A percentile compares a stretch with the other conserved stretches of the same genome.
Evolutionary conservation across 2,888 invertebrate genomes (phyloP).

Genomic region (Emmelina monodactyla): DNA sequence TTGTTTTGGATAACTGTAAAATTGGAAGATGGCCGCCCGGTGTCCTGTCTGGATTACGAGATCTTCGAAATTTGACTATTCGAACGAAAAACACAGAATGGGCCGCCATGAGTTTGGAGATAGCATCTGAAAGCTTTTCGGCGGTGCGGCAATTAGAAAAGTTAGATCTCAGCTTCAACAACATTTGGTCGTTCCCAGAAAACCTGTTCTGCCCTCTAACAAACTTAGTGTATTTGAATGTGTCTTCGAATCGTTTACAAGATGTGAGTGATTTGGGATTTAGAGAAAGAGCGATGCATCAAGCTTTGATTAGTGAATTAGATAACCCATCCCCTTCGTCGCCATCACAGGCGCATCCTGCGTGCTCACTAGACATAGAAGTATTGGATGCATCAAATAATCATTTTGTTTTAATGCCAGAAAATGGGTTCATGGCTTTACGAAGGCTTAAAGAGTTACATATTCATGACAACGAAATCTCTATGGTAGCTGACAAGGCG

Average conservation of each 20-base stretch:
- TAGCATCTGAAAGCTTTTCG: conserved; percentile 80
- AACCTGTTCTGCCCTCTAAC: conserved; percentile 84
- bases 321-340: conserved; percentile 51
- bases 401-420: conserved; percentile 83
- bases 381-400: conserved; percentile 85
- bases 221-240: conserved; percentile 81
- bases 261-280: conserved; percentile 89
- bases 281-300: conserved; percentile 73
- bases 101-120: conserved; percentile 84
- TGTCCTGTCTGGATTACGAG: conserved; percentile 79
- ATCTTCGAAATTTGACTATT: conserved; percentile 85
- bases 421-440: conserved; percentile 82
- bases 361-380: conserved; percentile 83
- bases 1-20: conserved; percentile 87
- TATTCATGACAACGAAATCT: conserved; percentile 88
- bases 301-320: conserved; percentile 70
- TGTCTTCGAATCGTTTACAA: conserved; percentile 87
- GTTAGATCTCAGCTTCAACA: conserved; percentile 86
- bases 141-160: conserved; percentile 81
- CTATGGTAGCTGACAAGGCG: conserved; percentile 86
- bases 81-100: conserved; percentile 85
- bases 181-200: conserved; percentile 89
- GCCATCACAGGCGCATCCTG: conserved; percentile 47
- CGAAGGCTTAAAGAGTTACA: conserved; percentile 81
- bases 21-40: conserved; percentile 82